Base-by-base conservation (phyloP, 2,797 vertebrate species). In the Adelosebastes latens region DNA sequence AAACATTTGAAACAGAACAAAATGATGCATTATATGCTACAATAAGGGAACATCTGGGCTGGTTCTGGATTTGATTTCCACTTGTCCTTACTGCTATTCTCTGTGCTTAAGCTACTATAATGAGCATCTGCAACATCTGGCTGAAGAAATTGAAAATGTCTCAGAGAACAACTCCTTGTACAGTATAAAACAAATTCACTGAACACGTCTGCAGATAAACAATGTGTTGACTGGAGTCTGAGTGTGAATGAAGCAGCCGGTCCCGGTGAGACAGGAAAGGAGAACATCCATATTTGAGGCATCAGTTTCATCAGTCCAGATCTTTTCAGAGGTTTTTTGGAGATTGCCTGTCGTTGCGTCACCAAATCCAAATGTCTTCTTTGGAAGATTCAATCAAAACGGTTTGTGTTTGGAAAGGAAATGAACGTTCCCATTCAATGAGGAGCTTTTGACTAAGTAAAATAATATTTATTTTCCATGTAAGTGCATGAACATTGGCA, bases 401-500 rank as follows among this genome's bases (percentile, higher is more conserved):
- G 12, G 12, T 8, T 7, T 73, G 27, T 78, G 22, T 49, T 71
- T 36, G 49, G 12, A 60, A 14, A 70, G 39, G 31, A 77, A 75
- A 77, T 7, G 1, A 66, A 49, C 29, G 16, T 22, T 52, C 20
- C 20, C 10, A 18, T 8, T 72, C n/a, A 62, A 75, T 63, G 11
- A 42, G 11, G 67, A 31, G 39, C 52, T 22, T 55, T 16, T 61
- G 25, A 31, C 14, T 49, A 4, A 22, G 9, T 29, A 49, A 70
- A 59, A 67, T n/a, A 6, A 53, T 24, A 13, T 80, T 79, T 82
- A 72, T 86, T 72, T 72, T 53, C 42, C 6, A 68, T 27, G 11
- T 9, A 55, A 77, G 18, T 64, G 13, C 13, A 79, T 46, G 18
- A 6, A 55, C 4, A 49, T 7, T 20, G 16, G 13, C 6, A 55